phyloP scores from a whole-genome alignment of 1,140 invertebrate genomes.

The Pectinophora gossypiella region DNA sequence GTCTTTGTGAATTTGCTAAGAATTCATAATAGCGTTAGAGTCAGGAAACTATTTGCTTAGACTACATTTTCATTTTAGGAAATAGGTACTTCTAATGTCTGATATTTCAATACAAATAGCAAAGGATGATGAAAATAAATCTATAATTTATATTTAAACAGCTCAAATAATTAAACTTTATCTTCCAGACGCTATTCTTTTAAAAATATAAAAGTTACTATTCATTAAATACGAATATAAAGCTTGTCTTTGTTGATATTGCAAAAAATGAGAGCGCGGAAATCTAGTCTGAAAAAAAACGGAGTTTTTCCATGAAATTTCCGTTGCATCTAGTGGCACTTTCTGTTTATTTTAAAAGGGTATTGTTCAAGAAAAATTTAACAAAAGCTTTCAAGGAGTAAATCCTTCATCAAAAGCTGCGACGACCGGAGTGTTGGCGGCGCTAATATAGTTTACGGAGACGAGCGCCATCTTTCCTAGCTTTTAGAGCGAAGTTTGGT shows the following conservation, averaged over 20 bases:
- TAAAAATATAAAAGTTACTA: too few relatives aligned
- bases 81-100: not conserved
- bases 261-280: not conserved
- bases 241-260: too few relatives aligned
- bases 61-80: too few relatives aligned
- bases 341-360: slow-evolving; percentile 54
- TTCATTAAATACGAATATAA: too few relatives aligned
- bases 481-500: slow-evolving; percentile 27
- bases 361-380: slow-evolving; percentile 54
- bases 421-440: slow-evolving; percentile 43
- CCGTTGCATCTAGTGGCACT: not conserved
- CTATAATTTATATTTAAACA: not conserved
- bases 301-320: too few relatives aligned
- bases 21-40: slow-evolving; percentile 25
- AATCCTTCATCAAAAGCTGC: slow-evolving; percentile 63
- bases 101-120: too few relatives aligned
- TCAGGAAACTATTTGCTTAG: slow-evolving; percentile 16
- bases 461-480: slow-evolving; percentile 42
- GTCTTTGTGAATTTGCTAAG: slow-evolving; percentile 31
- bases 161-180: too few relatives aligned
- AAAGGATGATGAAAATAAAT: too few relatives aligned
- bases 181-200: too few relatives aligned
- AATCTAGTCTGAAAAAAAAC: too few relatives aligned
- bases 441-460: slow-evolving; percentile 61
- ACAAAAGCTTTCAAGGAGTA: slow-evolving; percentile 67